Evolutionary conservation across 2,888 invertebrate genomes (phyloP), one percentile per base, ranked within the genome.

Genomic region (Ellobium chinense): DNA sequence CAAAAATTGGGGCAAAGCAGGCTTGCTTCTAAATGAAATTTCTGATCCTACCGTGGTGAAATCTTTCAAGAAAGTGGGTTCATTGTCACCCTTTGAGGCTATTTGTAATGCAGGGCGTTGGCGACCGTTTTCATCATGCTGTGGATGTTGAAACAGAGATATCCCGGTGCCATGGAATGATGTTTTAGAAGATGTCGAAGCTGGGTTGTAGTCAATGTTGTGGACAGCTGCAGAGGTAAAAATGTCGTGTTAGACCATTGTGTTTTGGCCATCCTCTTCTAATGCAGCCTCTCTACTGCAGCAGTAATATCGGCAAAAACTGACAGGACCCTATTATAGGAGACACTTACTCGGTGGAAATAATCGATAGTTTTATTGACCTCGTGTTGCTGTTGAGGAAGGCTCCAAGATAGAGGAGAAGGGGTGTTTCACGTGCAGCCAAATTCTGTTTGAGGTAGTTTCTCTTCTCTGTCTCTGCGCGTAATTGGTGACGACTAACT

Each of bases 111-210:
- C n/a, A n/a, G n/a, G n/a, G n/a, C n/a, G n/a, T n/a, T n/a, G n/a
- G n/a, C n/a, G n/a, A n/a, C n/a, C n/a, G n/a, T n/a, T n/a, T n/a
- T n/a, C n/a, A n/a, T n/a, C n/a, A n/a, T n/a, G n/a, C n/a, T n/a
- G n/a, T n/a, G n/a, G 80, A 24, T 62, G 60, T 34, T 82, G 80
- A n/a, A 84, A 81, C 21, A 83, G 36, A 60, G 60, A 65, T 9
- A 83, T 84, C 5, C 69, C 69, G 21, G 83, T 82, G n/a, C 82
- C 83, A 82, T 83, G 82, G 65, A 79, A 82, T 7, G 82, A 82
- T 29, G 37, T 54, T 27, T 36, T 24, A 24, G 83, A 56, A 14
- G 82, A 79, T 36, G 36, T 72, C 18, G 78, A 78, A 24, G 29
- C 79, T 37, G 75, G 76, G 73, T 83, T 82, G 69, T 79, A 75